Base-by-base conservation (phyloP, 2,113 vertebrate genomes). In the Mionectes macconnelli region DNA sequence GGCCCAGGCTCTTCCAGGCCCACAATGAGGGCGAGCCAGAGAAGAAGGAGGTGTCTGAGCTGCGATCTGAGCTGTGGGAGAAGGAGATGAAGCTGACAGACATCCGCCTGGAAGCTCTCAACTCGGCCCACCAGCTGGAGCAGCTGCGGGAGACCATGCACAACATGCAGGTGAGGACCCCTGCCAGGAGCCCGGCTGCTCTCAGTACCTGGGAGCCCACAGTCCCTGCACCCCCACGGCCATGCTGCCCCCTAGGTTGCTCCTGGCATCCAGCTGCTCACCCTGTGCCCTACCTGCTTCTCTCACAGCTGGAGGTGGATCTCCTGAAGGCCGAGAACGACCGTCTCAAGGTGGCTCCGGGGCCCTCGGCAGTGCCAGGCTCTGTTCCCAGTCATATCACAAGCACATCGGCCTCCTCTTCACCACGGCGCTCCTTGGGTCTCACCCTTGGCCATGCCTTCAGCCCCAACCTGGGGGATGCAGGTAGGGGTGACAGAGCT, bases 31-130 rank as follows among this genome's bases (percentile, higher is more conserved):
- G 98, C 0, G 99, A 99, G 60, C 97, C 97, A 0, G 99, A 99
- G 87, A 99, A 99, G 90, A 98, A 98, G 50, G 98, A 99, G 42
- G 99, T 99, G 25, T 98, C 99, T 0, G 98, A 99, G 68, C 97
- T 99, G 49, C 99, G 99, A 63, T 99, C 99, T 1, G 99, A 99
- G 92, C 98, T 99, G 23, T 99, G 98, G 99, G 98, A 98, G 91
- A 99, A 99, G 89, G 99, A 99, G 93, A 99, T 99, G 98, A 99
- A 99, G 92, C 98, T 99, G 55, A 99, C 99, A 0, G 99, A 99
- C 78, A 99, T 99, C 91, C 98, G 99, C 47, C 90, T 99, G 83
- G 99, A 99, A 93, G 99, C 99, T 40, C 98, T 99, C 62, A 99
- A 98, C 97, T 99, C 99, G 0, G 99, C 99, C 59, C 99, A 99